Base-by-base conservation (phyloP, 2,888 invertebrate genomes). In the Drosophila yooni region DNA sequence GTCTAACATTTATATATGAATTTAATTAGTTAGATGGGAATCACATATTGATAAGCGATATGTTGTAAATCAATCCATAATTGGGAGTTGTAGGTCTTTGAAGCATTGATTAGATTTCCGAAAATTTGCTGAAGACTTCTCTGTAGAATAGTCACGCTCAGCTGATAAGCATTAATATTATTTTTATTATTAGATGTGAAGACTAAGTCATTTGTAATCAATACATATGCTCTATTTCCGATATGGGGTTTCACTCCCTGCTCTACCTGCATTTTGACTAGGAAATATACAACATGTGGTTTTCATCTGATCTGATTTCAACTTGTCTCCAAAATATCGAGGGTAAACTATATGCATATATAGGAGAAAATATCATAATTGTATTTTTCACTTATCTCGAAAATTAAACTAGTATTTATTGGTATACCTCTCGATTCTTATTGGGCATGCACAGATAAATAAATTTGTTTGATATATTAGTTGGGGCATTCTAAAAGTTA, bases 41-140 rank as follows among this genome's bases (percentile, higher is more conserved):
- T 48, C 43, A 52, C 64, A 58, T 8, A 3, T 21, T 34, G 74
- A 74, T 74, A 74, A 46, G 18, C 21, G 1, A 3, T 15, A 31
- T 53, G 27, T 1, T 36, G 7, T 63, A 63, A 51, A 54, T 68
- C 7, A 13, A 11, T 33, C 33, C 3, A 33, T 33, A 33, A 11
- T 33, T 0, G 10, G 18, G 27, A 38, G 40, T 15, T 29, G 36
- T 58, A 43, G 50, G 34, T 34, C 27, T 2, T 43, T 43, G 3
- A 36, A 5, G 1, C 15, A 15, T 27, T 68, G 69, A 74, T 69
- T 29, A 74, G 74, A 69, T 74, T 59, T 15, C 38, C n/a, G 1
- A 53, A 10, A 31, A 31, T 8, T 2, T 31, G 10, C 2, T 31
- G 31, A 31, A 36, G 15, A 36, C n/a, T 31, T n/a, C 3, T 21